Evolutionary conservation across 1,140 invertebrate species (phyloP), one percentile per base, ranked within the genome.

Genomic region (Globodera rostochiensis): DNA sequence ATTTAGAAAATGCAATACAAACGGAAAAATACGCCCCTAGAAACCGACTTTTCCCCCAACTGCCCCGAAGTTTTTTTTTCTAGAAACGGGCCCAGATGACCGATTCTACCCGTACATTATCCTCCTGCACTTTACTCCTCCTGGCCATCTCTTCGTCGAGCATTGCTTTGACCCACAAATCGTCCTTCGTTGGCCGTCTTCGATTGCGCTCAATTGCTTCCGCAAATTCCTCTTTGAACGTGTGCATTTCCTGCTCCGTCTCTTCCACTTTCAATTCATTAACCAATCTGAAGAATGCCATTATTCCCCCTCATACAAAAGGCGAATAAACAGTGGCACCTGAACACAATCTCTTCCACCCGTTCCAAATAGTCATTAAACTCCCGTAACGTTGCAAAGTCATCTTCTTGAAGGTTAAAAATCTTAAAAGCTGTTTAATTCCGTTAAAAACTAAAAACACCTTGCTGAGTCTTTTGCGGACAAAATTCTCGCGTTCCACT

Each of bases 401-500:
- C 95, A 84, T 96, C 94, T 90, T 96, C 94, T 87, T 94, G 95
- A 87, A 96, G 95, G 86, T 96, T 96, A 86, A 94, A 97, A 90
- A 96, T 84, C 86, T 89, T 74, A 79, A 85, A 85, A 73, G 49
- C 1, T 21, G 78, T 7, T 53, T 11, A 36, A 36, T 1, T 36
- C 36, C 36, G 45, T 36, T 13, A 53, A 83, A 83, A 53, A 75
- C 4, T 19, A 77, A 13, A 15, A 36, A 64, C 25, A 90, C 95
- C 88, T 94, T 94, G 1, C 97, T 90, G 47, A 98, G 93, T 86
- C 94, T 92, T 89, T 94, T 95, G 25, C 97, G 91, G 85, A 98
- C 97, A 86, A 98, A 96, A 9, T 98, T 94, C 92, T 99, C 97
- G 90, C 98, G 98, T 91, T 99, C 97, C 2, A 99, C 94, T 91